These are phyloP conservation scores for Seira sanloemensis DNA, from an alignment of 2,888 invertebrate species.

Conservation along the genomic window DNA sequence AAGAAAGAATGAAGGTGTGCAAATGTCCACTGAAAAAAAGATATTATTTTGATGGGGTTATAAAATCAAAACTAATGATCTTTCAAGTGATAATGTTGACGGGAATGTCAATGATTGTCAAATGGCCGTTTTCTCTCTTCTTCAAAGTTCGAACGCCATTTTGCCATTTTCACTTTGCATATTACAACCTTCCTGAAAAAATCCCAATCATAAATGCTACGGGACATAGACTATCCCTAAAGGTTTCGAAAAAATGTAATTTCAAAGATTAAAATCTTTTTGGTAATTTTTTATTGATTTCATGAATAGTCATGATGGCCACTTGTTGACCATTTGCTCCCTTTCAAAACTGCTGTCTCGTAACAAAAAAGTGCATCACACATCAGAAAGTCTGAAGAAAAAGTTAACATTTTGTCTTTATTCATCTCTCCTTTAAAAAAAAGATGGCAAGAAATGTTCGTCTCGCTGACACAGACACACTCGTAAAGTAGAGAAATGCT, in stretches of 20 bases:
- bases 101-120: slow-evolving; percentile 8
- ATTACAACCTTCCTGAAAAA: neutral
- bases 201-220: neutral
- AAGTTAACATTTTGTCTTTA: neutral
- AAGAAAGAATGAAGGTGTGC: slow-evolving; percentile 3
- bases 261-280: slow-evolving; percentile 3
- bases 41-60: slow-evolving; percentile 11
- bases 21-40: neutral
- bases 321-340: neutral
- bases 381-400: neutral
- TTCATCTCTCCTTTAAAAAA: neutral
- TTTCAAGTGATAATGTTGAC: slow-evolving; percentile 6
- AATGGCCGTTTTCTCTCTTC: slow-evolving; percentile 14
- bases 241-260: slow-evolving; percentile 3
- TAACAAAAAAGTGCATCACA: neutral
- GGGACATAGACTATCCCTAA: neutral
- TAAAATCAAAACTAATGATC: neutral
- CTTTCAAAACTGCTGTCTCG: neutral
- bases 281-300: neutral
- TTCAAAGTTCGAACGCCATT: too few species aligned
- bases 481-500: slow-evolving; percentile 36
- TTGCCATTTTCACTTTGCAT: neutral
- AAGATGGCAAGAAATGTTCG: neutral
- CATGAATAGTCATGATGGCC: slow-evolving; percentile 14
- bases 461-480: neutral